Evolutionary conservation across 1,140 invertebrate genomes (phyloP), one percentile per base, ranked within the genome.

Genomic region (Ips nitidus): DNA sequence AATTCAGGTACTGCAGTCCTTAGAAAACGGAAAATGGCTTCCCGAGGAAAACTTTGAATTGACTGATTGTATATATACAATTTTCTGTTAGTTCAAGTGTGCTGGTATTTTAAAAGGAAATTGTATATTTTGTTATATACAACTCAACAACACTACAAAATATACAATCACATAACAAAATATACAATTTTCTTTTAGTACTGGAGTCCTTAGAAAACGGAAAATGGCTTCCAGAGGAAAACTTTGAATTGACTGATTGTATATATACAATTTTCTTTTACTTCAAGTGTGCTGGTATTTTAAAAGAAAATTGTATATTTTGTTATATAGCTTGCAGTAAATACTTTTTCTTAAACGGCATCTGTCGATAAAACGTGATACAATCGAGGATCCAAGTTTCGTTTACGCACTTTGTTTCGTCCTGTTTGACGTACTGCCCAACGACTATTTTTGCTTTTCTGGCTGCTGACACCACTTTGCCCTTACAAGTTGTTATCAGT

Each of bases 11-110:
- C 69, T 79, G 53, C 77, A 81, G 41, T 86, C 84, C 1, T 40
- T 84, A 22, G 75, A 82, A 59, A 75, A 74, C 4, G 81, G 79
- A 3, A 79, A 81, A 71, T 87, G 85, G 84, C 42, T 86, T 38
- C 64, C 78, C 3, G 85, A 86, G 76, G 83, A 85, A 69, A 74
- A 78, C 37, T 87, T 81, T 77, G 84, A 86, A 66, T 59, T 84
- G 39, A 80, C 69, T 2, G 75, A 81, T 7, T 85, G n/a, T n/a
- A n/a, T n/a, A n/a, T n/a, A n/a, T n/a, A n/a, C n/a, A n/a, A n/a
- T n/a, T n/a, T n/a, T n/a, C n/a, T n/a, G n/a, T n/a, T n/a, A n/a
- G n/a, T n/a, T n/a, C n/a, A n/a, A n/a, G n/a, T n/a, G n/a, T n/a
- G n/a, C n/a, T n/a, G n/a, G n/a, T n/a, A n/a, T n/a, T n/a, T n/a